Evolutionary conservation across 2,797 vertebrate genomes (phyloP), one percentile per base, ranked within the genome.

Genomic region (Oophaga sylvatica): DNA sequence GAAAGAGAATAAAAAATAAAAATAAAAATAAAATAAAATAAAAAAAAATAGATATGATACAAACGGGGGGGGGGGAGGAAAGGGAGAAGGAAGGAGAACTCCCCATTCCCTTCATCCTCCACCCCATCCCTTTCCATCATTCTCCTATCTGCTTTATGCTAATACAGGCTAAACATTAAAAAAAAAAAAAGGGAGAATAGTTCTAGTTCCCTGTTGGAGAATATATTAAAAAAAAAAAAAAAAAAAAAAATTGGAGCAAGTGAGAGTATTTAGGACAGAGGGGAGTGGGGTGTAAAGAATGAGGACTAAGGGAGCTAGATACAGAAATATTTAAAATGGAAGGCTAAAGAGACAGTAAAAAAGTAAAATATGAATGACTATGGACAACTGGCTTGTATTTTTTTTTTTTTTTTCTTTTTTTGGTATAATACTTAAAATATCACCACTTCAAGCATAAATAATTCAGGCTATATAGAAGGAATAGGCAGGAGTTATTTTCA

Each of bases 41-140:
- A 57, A 80, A 31, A 81, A 71, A 70, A 76, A 85, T 41, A 80
- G 45, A 79, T 85, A 80, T 80, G 81, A 85, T 85, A 86, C 87
- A 89, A 62, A 79, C 83, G 71, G 56, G 71, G 35, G 35, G 35
- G 80, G 26, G 26, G 26, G n/a, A n/a, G n/a, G n/a, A n/a, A 26
- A 26, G 26, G 26, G 26, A 80, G 67, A 81, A 76, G 19, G 22
- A 88, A 67, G 53, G 65, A 86, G 65, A 31, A 17, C 8, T 75
- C 53, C 57, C 83, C 71, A 63, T 57, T 80, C 59, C 60, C 29
- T 81, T 88, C 68, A 81, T 81, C 59, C 68, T 81, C 57, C 78
- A 59, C 48, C 48, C 48, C 48, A 53, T 9, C 11, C 11, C 57
- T 26, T 62, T 48, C 56, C 19, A 63, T 87, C 86, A 88, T 87